Evolutionary conservation across 2,113 vertebrate genomes (phyloP).

Genomic region (Aspidoscelis tigris): DNA sequence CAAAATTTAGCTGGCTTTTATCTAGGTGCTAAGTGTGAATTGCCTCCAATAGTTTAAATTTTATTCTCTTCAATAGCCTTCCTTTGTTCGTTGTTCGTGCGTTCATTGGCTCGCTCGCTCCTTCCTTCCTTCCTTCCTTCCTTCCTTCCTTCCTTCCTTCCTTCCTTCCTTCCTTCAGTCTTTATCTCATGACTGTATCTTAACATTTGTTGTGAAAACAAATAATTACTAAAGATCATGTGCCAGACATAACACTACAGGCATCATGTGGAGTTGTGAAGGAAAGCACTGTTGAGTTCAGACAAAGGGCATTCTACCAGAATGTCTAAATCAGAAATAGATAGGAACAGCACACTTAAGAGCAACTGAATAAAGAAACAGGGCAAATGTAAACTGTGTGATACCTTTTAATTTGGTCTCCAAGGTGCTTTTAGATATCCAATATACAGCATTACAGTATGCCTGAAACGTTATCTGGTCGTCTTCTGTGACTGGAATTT

Average conservation of each 20-base stretch:
- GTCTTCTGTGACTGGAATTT: conserved; percentile 42
- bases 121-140: too few species aligned
- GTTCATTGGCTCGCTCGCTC: too few species aligned
- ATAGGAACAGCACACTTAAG: background rate
- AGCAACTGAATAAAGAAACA: background rate
- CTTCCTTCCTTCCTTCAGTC: background rate
- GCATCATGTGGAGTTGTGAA: background rate
- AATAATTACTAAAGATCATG: conserved; percentile 2
- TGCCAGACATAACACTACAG: background rate
- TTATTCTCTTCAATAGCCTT: too few species aligned
- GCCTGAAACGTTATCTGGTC: conserved; percentile 55
- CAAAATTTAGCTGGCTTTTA: too few species aligned
- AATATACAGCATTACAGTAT: conserved; percentile 52
- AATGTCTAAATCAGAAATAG: background rate
- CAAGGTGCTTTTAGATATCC: conserved; percentile 45
- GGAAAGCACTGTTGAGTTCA: background rate
- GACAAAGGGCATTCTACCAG: background rate
- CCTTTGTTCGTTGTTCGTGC: too few species aligned
- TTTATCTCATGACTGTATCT: conserved; percentile 13
- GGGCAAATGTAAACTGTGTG: background rate
- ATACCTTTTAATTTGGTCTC: conserved; percentile 59
- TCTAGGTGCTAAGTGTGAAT: too few species aligned
- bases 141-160: too few species aligned
- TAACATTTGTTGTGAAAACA: conserved; percentile 18
- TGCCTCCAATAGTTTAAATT: too few species aligned